Percentiles rank a stretch among this genome's conserved stretches.
phyloP scores from a whole-genome alignment of 2,888 invertebrate genomes.

The Gymnocheta viridis region DNA sequence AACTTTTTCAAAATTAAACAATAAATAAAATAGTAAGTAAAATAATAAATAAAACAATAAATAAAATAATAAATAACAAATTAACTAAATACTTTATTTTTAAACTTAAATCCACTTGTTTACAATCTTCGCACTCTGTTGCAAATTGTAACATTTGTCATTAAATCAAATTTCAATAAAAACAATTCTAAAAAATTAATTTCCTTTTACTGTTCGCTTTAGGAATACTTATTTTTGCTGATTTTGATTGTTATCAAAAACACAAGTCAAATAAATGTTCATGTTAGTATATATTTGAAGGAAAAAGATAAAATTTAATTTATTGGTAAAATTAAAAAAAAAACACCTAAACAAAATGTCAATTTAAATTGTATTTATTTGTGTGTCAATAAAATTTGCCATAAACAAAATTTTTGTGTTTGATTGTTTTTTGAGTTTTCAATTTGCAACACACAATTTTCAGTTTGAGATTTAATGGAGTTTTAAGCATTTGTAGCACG shows the following conservation, averaged over 20 bases:
- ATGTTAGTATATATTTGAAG: not conserved
- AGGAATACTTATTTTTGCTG: not conserved
- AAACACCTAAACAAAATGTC: conserved; percentile 18
- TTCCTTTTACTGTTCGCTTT: not conserved
- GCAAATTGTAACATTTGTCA: not conserved
- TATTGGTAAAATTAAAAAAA: not conserved
- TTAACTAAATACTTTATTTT: too few relatives aligned
- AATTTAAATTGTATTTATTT: conserved; percentile 25
- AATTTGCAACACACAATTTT: not conserved
- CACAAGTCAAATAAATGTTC: not conserved
- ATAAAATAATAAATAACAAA: too few relatives aligned
- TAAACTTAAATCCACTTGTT: too few relatives aligned
- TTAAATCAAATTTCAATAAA: not conserved
- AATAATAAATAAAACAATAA: too few relatives aligned
- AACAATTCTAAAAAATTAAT: not conserved
- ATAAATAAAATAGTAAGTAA: too few relatives aligned
- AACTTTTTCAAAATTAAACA: too few relatives aligned
- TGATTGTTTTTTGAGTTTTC: conserved; percentile 2
- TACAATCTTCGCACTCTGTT: not conserved
- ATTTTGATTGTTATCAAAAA: not conserved
- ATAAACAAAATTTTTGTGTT: conserved; percentile 17
- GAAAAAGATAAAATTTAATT: not conserved
- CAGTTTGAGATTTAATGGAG: conserved; percentile 4
- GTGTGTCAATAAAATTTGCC: conserved; percentile 32
- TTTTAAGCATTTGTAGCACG: conserved; percentile 49